These are phyloP conservation scores for Actinemys pallida DNA, from an alignment of 2,113 vertebrate species.

Conservation along the genomic window DNA sequence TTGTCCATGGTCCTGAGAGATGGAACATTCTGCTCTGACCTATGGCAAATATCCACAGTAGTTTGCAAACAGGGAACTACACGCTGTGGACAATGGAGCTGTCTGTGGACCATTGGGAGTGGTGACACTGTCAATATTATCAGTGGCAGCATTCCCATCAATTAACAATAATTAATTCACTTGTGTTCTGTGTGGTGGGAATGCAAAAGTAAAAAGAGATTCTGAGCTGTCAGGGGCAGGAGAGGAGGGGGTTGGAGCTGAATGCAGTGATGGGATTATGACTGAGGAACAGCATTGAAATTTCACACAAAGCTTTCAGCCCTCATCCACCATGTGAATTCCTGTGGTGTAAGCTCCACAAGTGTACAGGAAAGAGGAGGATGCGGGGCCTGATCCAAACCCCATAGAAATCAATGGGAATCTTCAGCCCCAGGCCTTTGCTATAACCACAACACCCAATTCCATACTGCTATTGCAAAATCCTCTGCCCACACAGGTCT, in stretches of 20 bases:
- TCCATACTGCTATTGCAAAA: constrained; percentile 15
- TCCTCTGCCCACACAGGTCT: constrained; percentile 3
- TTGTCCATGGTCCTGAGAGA: constrained; percentile 35
- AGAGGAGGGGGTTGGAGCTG: neutral
- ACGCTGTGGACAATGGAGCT: neutral
- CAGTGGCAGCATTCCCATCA: neutral
- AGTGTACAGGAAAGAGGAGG: neutral
- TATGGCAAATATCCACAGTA: neutral
- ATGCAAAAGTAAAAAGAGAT: neutral
- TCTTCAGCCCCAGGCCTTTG: neutral
- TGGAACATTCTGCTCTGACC: constrained; percentile 28
- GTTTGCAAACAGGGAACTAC: neutral
- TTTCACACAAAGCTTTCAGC: neutral
- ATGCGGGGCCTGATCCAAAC: neutral
- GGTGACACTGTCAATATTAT: neutral
- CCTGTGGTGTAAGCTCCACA: neutral
- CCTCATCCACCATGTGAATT: neutral
- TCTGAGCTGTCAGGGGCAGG: neutral
- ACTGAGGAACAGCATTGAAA: neutral
- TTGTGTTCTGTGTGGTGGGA: neutral
- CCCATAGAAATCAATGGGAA: rapidly evolving
- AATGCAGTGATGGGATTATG: neutral
- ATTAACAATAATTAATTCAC: neutral
- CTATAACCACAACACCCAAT: neutral
- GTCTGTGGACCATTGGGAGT: neutral